Evolutionary conservation across 1,140 invertebrate genomes (phyloP).

Genomic region (Drosophila insularis): DNA sequence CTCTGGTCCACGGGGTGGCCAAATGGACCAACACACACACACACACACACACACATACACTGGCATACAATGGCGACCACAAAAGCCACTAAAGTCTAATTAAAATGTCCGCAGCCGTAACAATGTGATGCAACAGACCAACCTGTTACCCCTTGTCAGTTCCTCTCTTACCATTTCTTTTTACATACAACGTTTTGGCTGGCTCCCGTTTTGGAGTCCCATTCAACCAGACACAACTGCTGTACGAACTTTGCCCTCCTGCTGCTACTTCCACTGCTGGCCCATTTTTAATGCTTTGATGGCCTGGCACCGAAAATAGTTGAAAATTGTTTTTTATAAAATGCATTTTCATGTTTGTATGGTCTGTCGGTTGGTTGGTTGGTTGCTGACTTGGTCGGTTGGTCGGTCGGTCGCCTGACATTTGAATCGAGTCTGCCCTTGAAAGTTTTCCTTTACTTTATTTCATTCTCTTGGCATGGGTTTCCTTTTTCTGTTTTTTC

Average conservation of each 20-base stretch:
- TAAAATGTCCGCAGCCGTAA: conserved; percentile 54
- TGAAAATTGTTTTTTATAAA: conserved; percentile 41
- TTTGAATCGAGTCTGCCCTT: conserved; percentile 26
- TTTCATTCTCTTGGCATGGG: not conserved
- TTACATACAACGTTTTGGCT: not conserved
- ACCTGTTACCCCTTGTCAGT: not conserved
- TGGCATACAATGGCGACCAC: conserved; percentile 38
- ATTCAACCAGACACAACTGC: conserved; percentile 16
- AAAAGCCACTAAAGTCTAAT: conserved; percentile 62
- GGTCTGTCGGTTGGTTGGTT: not conserved
- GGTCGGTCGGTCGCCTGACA: conserved; percentile 28
- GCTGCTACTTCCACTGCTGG: no score
- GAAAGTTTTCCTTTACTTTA: conserved; percentile 12
- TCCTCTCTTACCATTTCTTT: not conserved
- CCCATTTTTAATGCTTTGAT: conserved; percentile 27
- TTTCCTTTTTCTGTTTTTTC: not conserved
- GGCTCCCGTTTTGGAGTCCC: not conserved
- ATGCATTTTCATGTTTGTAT: conserved; percentile 17
- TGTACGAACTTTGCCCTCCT: conserved; percentile 7
- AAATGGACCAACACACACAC: not conserved
- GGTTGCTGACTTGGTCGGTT: not conserved
- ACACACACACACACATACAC: conserved; percentile 22
- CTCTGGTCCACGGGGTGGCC: conserved; percentile 27
- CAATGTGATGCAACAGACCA: conserved; percentile 44
- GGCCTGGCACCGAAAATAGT: conserved; percentile 38